phyloP scores from a whole-genome alignment of 2,113 vertebrate genomes.

The Malurus alboscapulatus region DNA sequence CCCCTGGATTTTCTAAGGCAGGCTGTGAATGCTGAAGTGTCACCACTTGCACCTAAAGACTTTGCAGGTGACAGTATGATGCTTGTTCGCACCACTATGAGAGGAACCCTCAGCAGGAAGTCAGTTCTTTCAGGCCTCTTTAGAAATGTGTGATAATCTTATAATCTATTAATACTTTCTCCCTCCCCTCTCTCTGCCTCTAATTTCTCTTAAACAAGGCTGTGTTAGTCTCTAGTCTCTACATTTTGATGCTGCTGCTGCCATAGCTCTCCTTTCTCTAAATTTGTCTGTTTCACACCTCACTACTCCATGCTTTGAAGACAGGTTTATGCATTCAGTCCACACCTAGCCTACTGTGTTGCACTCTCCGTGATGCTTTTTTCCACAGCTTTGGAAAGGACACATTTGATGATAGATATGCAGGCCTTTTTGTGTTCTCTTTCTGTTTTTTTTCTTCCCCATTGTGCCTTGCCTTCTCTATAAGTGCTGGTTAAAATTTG shows the following conservation, averaged over 20 bases:
- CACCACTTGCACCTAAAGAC: slow-evolving; percentile 53
- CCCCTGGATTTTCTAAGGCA: slow-evolving; percentile 51
- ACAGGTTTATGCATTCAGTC: slow-evolving; percentile 5
- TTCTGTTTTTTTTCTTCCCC: background rate
- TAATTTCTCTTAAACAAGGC: slow-evolving; percentile 53
- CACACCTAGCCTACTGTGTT: slow-evolving; percentile 18
- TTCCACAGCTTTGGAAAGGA: slow-evolving; percentile 1
- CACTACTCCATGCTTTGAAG: background rate
- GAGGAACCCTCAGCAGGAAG: slow-evolving; percentile 59
- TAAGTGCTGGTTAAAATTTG: background rate
- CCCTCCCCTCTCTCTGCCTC: slow-evolving; percentile 40
- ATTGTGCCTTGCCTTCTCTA: background rate
- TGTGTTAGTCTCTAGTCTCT: slow-evolving; percentile 21
- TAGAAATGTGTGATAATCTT: slow-evolving; percentile 64
- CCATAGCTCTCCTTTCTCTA: slow-evolving; percentile 8
- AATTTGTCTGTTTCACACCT: slow-evolving; percentile 48
- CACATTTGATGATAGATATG: slow-evolving; percentile 23
- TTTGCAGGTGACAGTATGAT: slow-evolving; percentile 41
- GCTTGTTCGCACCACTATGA: slow-evolving; percentile 60
- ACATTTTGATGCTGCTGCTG: background rate
- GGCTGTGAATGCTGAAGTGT: slow-evolving; percentile 59
- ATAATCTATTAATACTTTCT: slow-evolving; percentile 54
- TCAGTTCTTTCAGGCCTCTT: slow-evolving; percentile 42
- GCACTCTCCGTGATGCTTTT: background rate
- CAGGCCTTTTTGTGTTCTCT: background rate